A percentile compares a stretch with the other conserved stretches of the same genome.
phyloP scores from a whole-genome alignment of 2,888 invertebrate genomes.

The Cataglyphis altisquamis region DNA sequence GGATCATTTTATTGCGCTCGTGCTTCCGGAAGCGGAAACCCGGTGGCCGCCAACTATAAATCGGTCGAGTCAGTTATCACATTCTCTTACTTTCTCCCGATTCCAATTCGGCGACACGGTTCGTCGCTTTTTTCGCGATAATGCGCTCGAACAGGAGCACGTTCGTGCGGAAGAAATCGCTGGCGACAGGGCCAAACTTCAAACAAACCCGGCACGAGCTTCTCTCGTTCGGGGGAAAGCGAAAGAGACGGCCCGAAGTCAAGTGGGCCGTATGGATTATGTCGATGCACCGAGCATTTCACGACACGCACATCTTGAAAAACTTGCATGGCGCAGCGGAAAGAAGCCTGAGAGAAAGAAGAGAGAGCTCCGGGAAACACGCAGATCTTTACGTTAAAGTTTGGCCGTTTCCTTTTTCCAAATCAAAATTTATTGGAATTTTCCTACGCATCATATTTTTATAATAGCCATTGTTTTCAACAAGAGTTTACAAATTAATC shows the following conservation, averaged over 20 bases:
- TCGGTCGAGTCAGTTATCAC: conserved; percentile 16
- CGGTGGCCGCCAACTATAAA: conserved; percentile 26
- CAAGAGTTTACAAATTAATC: background rate
- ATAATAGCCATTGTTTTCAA: background rate
- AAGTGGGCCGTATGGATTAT: conserved; percentile 74
- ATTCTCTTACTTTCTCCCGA: conserved; percentile 32
- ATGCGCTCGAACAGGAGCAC: background rate
- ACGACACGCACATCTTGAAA: conserved; percentile 49
- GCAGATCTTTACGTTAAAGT: background rate
- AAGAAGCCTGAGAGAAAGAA: background rate
- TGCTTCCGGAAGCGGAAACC: conserved; percentile 72
- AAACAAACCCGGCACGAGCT: conserved; percentile 62
- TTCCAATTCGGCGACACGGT: conserved; percentile 8
- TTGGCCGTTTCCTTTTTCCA: background rate
- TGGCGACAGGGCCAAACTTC: conserved; percentile 65
- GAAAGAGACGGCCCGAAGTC: conserved; percentile 57
- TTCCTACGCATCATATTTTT: background rate
- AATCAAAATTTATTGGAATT: background rate
- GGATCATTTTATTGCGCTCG: conserved; percentile 77
- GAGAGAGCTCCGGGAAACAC: background rate
- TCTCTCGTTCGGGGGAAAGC: conserved; percentile 43
- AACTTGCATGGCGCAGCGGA: conserved; percentile 1
- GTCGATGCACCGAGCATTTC: conserved; percentile 59
- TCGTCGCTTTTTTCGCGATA: conserved; percentile 3
- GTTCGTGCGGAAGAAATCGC: conserved; percentile 45